These are phyloP conservation scores for Drosophila funebris DNA, from an alignment of 1,140 invertebrate genomes.

Conservation along the genomic window DNA sequence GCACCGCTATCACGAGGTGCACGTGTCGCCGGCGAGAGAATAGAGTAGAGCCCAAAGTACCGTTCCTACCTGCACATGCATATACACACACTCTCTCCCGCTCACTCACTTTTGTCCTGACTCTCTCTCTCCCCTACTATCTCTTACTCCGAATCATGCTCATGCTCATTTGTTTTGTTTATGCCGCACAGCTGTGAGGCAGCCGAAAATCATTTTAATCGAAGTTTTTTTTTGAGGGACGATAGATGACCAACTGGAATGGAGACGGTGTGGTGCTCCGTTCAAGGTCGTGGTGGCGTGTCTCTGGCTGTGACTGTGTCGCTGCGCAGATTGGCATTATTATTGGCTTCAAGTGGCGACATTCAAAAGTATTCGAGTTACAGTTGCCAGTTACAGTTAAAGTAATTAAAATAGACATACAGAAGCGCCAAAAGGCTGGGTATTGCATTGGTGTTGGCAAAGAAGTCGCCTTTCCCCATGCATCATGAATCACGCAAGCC, in stretches of 20 bases:
- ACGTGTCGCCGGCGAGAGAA: conserved; percentile 51
- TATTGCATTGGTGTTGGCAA: conserved; percentile 57
- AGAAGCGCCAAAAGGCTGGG: conserved; percentile 61
- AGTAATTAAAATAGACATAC: conserved; percentile 73
- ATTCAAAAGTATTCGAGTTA: conserved; percentile 40
- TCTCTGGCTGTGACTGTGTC: background rate
- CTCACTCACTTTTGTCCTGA: background rate
- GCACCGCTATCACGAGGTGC: conserved; percentile 49
- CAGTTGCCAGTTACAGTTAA: conserved; percentile 28
- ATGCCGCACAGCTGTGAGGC: conserved; percentile 71
- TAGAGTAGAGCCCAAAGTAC: background rate
- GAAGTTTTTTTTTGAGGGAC: conserved; percentile 36
- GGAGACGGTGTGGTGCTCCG: conserved; percentile 30
- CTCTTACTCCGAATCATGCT: conserved; percentile 6
- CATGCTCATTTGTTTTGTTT: conserved; percentile 65
- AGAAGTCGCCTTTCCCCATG: conserved; percentile 37
- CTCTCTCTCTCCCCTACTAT: background rate
- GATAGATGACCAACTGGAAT: conserved; percentile 10
- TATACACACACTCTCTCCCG: background rate
- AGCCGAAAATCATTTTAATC: conserved; percentile 68
- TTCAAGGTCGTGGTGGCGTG: conserved; percentile 52
- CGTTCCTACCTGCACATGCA: background rate
- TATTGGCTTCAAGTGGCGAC: conserved; percentile 73
- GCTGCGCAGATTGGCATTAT: conserved; percentile 58
- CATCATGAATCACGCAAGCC: conserved; percentile 73